Evolutionary conservation across 2,113 vertebrate genomes (phyloP).

Genomic region (Pseudonaja textilis): DNA sequence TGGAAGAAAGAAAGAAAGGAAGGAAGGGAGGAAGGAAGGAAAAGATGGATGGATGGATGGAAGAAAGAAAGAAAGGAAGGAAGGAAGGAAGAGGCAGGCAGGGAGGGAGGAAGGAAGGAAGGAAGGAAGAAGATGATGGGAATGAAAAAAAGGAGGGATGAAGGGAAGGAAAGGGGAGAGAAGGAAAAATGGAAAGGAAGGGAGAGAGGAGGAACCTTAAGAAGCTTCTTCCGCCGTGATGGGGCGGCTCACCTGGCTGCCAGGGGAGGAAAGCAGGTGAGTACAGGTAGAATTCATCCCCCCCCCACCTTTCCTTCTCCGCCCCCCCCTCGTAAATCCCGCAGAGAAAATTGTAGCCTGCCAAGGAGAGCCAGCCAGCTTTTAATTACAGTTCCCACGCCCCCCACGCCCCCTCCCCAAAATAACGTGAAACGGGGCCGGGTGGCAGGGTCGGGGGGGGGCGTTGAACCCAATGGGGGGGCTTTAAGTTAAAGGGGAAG

Average conservation of each 20-base stretch:
- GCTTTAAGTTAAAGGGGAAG: background rate
- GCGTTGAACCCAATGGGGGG: background rate
- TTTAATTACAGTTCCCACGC: background rate
- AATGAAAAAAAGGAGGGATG: too few relatives aligned
- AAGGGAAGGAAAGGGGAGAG: background rate
- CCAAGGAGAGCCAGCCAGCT: background rate
- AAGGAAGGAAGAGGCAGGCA: too few relatives aligned
- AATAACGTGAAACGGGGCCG: fast-evolving
- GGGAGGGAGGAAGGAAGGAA: background rate
- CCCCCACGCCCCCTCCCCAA: too few relatives aligned
- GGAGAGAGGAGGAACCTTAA: too few relatives aligned
- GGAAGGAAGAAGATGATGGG: too few relatives aligned
- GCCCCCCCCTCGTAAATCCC: background rate
- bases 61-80: too few relatives aligned
- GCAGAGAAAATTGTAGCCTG: background rate
- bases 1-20: fast-evolving
- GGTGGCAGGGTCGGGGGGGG: too few relatives aligned
- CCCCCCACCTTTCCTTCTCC: too few relatives aligned
- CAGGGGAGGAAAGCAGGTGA: background rate
- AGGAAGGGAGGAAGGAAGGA: too few relatives aligned
- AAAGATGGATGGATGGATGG: too few relatives aligned
- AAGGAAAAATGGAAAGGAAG: too few relatives aligned
- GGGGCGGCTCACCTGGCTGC: background rate
- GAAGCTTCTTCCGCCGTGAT: background rate
- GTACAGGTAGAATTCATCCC: background rate